phyloP scores from a whole-genome alignment of 2,888 invertebrate species.

The Caenorhabditis sp. region DNA sequence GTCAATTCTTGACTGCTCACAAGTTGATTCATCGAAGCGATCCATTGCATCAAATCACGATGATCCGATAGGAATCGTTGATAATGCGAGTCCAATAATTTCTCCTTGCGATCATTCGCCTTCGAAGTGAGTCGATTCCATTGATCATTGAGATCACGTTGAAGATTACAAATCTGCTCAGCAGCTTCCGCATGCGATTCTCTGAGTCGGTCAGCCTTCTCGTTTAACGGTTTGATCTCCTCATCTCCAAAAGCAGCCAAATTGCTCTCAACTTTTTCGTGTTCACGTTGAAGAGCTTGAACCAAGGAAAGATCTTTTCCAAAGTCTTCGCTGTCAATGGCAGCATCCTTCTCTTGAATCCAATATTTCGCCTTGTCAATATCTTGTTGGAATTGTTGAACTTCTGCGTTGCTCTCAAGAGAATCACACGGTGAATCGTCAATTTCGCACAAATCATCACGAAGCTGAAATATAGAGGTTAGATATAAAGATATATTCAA shows the following conservation, averaged over 20 bases:
- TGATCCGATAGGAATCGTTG: conserved; percentile 97
- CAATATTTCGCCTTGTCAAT: conserved; percentile 80
- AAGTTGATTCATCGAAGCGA: conserved; percentile 92
- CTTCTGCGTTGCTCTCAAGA: conserved; percentile 94
- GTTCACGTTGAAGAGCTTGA: conserved; percentile 95
- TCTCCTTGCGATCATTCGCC: conserved; percentile 93
- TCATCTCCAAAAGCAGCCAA: conserved; percentile 95
- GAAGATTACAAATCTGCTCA: conserved; percentile 96
- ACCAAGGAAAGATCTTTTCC: conserved; percentile 96
- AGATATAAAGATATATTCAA: too few species aligned
- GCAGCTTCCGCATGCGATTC: conserved; percentile 96
- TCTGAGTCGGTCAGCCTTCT: conserved; percentile 76
- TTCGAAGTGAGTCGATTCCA: conserved; percentile 79
- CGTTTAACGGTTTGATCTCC: conserved; percentile 74
- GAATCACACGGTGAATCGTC: conserved; percentile 90
- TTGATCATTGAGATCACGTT: conserved; percentile 79
- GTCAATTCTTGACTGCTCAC: conserved; percentile 97
- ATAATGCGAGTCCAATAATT: conserved; percentile 92
- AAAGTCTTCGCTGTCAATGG: conserved; percentile 90
- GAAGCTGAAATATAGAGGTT: too few species aligned
- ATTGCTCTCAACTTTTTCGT: conserved; percentile 97
- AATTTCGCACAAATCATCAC: conserved; percentile 77
- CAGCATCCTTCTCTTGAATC: conserved; percentile 87
- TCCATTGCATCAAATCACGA: conserved; percentile 95
- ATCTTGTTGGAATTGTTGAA: conserved; percentile 92